Conservation (phyloP, 2,113 vertebrate species). For the Clarias gariepinus region DNA sequence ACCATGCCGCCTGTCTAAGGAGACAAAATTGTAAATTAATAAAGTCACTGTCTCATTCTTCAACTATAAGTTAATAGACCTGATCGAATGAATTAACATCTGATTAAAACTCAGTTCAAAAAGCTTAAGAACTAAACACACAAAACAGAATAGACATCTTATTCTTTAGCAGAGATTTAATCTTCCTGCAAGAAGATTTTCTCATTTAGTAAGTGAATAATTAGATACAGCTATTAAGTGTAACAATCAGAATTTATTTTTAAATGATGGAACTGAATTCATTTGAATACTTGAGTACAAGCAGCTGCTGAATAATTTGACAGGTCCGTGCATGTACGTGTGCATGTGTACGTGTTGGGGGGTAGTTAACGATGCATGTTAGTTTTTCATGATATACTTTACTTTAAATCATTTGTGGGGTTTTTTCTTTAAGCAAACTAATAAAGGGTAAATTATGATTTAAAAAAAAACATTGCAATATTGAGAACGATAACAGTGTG, state of each 20-base stretch:
- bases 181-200: background rate
- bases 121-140: background rate
- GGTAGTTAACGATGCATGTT: too few species aligned
- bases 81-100: background rate
- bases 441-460: background rate
- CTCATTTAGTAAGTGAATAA: slow-evolving; percentile 14
- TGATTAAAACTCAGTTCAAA: background rate
- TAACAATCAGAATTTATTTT: slow-evolving; percentile 18
- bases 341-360: background rate
- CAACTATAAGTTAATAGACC: too few species aligned
- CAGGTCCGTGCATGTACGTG: background rate
- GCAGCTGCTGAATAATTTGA: slow-evolving; percentile 1
- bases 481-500: background rate
- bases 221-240: slow-evolving; percentile 22
- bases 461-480: background rate
- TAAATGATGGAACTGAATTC: slow-evolving; percentile 21
- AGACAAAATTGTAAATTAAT: background rate
- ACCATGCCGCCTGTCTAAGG: background rate
- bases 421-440: background rate
- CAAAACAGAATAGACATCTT: background rate
- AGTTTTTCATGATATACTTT: too few species aligned
- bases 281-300: slow-evolving; percentile 7
- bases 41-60: background rate
- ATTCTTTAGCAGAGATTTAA: background rate
- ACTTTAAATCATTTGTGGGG: too few species aligned